Evolutionary conservation across 1,140 invertebrate species (phyloP).

Genomic region (Drosophila truncata): DNA sequence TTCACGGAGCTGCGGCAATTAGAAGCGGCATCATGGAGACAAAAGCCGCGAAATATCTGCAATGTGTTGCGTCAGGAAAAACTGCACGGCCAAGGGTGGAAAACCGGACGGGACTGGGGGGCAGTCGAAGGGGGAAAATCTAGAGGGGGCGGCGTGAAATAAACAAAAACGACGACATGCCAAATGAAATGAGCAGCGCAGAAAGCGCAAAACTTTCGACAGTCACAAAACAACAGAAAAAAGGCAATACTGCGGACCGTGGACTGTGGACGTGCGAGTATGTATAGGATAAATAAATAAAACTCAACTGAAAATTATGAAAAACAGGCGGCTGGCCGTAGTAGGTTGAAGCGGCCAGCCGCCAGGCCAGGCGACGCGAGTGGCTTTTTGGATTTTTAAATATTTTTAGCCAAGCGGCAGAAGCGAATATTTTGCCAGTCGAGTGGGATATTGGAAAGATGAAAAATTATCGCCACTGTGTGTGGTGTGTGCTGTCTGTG

Average conservation of each 20-base stretch:
- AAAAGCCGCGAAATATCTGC: slow-evolving; percentile 57
- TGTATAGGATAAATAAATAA: slow-evolving; percentile 76
- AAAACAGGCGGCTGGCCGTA: slow-evolving; percentile 68
- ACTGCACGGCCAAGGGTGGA: slow-evolving; percentile 34
- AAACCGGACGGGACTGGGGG: slow-evolving; percentile 20
- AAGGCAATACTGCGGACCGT: slow-evolving; percentile 9
- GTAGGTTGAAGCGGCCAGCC: slow-evolving; percentile 34
- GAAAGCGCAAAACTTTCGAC: slow-evolving; percentile 49
- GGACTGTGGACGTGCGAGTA: slow-evolving; percentile 24
- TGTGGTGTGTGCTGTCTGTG: slow-evolving; percentile 3
- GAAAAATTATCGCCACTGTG: slow-evolving; percentile 53
- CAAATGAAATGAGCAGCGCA: slow-evolving; percentile 45
- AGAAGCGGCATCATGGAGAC: slow-evolving; percentile 14
- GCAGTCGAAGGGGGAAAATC: not conserved
- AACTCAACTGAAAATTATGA: slow-evolving; percentile 79
- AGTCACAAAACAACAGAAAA: slow-evolving; percentile 31
- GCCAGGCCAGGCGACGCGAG: slow-evolving; percentile 52
- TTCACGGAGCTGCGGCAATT: slow-evolving; percentile 34
- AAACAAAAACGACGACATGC: slow-evolving; percentile 80
- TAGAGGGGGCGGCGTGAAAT: slow-evolving; percentile 32
- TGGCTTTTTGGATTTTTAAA: slow-evolving; percentile 78
- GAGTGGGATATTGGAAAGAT: slow-evolving; percentile 79
- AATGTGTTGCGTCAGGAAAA: slow-evolving; percentile 12
- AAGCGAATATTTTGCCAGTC: slow-evolving; percentile 63
- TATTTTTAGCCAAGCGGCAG: slow-evolving; percentile 75